Evolutionary conservation across 2,797 vertebrate genomes (phyloP).

Genomic region (Gallinago stenura): DNA sequence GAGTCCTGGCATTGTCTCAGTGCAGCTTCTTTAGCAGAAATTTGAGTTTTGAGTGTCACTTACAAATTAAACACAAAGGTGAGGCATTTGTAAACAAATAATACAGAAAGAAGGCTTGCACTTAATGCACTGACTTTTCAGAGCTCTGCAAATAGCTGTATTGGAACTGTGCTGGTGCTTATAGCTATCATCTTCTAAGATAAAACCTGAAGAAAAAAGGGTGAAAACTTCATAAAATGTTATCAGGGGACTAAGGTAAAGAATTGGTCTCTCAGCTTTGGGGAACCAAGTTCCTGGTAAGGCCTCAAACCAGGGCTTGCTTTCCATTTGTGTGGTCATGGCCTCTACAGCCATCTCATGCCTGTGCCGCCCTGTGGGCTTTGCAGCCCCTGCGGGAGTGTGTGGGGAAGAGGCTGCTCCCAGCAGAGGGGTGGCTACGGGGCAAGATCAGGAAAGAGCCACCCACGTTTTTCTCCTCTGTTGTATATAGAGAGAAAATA

Average conservation of each 20-base stretch:
- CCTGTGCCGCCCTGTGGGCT: fast-evolving
- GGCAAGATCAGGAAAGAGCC: not conserved
- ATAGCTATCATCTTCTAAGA: not conserved
- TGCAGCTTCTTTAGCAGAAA: not conserved
- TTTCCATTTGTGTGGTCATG: not conserved
- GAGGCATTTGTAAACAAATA: not conserved
- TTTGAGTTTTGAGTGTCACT: not conserved
- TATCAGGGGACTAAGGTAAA: not conserved
- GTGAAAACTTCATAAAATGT: not conserved
- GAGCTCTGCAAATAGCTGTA: not conserved
- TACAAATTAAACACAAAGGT: not conserved
- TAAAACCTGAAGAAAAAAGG: not conserved
- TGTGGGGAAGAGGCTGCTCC: not conserved
- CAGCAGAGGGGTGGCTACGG: not conserved
- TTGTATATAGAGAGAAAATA: not conserved
- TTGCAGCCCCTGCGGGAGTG: fast-evolving
- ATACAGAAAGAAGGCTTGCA: not conserved
- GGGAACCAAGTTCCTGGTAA: not conserved
- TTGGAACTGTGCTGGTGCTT: not conserved
- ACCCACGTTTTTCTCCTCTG: not conserved
- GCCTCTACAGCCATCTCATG: not conserved
- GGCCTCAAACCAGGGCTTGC: not conserved
- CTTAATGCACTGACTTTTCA: not conserved
- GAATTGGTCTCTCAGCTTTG: not conserved
- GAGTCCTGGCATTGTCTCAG: not conserved